Evolutionary conservation across 2,113 vertebrate genomes (phyloP), one percentile per base, ranked within the genome.

Genomic region (Myotis yumanensis): DNA sequence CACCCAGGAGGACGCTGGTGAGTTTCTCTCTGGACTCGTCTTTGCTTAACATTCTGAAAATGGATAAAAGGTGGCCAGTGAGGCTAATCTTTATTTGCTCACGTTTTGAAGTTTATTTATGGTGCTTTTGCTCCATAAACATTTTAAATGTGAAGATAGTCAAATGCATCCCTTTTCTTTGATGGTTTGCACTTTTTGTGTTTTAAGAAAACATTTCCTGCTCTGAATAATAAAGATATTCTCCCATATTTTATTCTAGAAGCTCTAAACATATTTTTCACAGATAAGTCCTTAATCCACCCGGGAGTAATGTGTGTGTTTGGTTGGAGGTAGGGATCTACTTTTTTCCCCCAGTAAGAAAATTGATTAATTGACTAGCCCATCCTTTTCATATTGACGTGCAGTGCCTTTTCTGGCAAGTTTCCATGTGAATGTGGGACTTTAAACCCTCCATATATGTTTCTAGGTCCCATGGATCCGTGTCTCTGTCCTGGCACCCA

Each of bases 161-260:
- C 51, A 86, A 73, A 48, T 43, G 4, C 17, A 18, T 66, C 28
- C 1, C 18, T 43, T 81, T 72, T 72, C 7, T 32, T 68, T 89
- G 51, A 22, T 35, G 22, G 43, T 59, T 95, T 48, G 3, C 48
- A 1, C n/a, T 23, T 75, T 69, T 71, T 54, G 37, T 30, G 8
- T 62, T 54, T 69, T 20, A 83, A 85, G 88, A 88, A 77, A 57
- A 51, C 8, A 15, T 62, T 57, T 51, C 40, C 25, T 40, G 25
- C 64, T 28, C 57, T 66, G 28, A 84, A 43, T 23, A 59, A 51
- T 48, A 57, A 48, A 48, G 54, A 59, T 37, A 20, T 46, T 66
- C 64, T 57, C 57, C 46, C 69, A 25, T 54, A 30, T 84, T 88
- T 93, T 64, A 66, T 72, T 95, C 52, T 71, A 64, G 57, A 89